phyloP scores from a whole-genome alignment of 2,888 invertebrate species.

The Glaucopsyche alexis region DNA sequence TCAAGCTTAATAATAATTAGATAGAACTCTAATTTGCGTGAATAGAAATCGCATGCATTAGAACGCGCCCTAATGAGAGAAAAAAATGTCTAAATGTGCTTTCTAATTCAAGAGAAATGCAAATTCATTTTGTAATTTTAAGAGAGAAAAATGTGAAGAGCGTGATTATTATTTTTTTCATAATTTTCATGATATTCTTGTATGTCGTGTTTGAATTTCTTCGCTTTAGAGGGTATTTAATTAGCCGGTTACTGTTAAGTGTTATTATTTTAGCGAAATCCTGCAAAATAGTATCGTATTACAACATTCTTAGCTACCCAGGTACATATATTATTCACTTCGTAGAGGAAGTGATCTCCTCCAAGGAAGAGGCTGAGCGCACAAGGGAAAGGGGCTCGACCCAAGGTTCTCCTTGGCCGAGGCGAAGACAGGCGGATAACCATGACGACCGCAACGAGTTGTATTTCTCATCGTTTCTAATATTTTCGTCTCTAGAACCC shows the following conservation, averaged over 20 bases:
- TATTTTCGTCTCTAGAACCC: too few relatives aligned
- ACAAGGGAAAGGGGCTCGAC: too few relatives aligned
- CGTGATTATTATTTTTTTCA: not conserved
- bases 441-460: too few relatives aligned
- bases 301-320: too few relatives aligned
- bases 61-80: not conserved
- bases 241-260: not conserved
- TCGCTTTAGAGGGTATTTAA: not conserved
- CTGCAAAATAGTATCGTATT: not conserved
- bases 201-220: not conserved
- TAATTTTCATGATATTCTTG: not conserved
- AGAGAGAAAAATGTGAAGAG: not conserved
- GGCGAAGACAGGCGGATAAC: too few relatives aligned
- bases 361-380: too few relatives aligned
- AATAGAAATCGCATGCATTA: not conserved
- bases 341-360: too few relatives aligned
- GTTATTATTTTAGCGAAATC: not conserved
- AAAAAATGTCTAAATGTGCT: not conserved
- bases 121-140: constrained; percentile 10
- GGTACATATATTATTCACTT: too few relatives aligned
- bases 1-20: too few relatives aligned
- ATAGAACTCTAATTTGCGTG: too few relatives aligned
- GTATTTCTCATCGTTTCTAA: too few relatives aligned
- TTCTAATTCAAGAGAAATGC: not conserved
- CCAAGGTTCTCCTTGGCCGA: too few relatives aligned